Percentiles rank a stretch among this genome's conserved stretches.
Evolutionary conservation across 2,113 vertebrate genomes (phyloP).

Genomic region (Ardeotis arabs): DNA sequence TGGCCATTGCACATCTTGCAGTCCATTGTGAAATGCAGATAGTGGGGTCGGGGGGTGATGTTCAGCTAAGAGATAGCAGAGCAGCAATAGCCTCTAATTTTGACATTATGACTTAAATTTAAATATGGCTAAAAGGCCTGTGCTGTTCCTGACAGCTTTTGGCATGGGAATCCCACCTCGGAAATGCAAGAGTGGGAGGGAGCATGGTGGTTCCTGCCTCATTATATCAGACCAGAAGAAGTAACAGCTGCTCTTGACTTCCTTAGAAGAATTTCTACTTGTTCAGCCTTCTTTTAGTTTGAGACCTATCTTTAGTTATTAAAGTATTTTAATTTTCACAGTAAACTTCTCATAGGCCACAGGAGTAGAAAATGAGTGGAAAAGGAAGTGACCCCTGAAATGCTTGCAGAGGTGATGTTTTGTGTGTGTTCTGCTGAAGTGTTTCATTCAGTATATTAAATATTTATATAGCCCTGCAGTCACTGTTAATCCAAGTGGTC

Average conservation of each 20-base stretch:
- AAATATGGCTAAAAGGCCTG: background rate
- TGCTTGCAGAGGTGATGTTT: slow-evolving; percentile 35
- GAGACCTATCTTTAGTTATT: background rate
- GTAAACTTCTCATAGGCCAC: background rate
- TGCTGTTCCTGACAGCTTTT: background rate
- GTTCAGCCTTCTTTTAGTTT: background rate
- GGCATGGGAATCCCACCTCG: background rate
- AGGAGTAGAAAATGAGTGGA: slow-evolving; percentile 19
- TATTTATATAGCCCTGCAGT: slow-evolving; percentile 35
- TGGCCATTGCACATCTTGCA: background rate
- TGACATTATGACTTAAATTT: background rate
- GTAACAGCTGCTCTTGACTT: background rate
- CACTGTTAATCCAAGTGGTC: slow-evolving; percentile 16
- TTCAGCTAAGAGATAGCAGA: background rate
- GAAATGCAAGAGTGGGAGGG: background rate
- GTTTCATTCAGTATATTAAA: slow-evolving; percentile 29
- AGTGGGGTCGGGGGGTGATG: rapidly evolving
- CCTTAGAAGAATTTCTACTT: background rate
- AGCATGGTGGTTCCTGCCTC: background rate
- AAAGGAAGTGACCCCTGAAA: slow-evolving; percentile 25
- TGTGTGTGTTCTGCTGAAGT: slow-evolving; percentile 35
- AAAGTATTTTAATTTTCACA: background rate
- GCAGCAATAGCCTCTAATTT: background rate
- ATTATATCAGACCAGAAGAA: background rate
- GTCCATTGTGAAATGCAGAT: background rate